Evolutionary conservation across 2,888 invertebrate species (phyloP), one percentile per base, ranked within the genome.

Genomic region (Matsumyia berberina): DNA sequence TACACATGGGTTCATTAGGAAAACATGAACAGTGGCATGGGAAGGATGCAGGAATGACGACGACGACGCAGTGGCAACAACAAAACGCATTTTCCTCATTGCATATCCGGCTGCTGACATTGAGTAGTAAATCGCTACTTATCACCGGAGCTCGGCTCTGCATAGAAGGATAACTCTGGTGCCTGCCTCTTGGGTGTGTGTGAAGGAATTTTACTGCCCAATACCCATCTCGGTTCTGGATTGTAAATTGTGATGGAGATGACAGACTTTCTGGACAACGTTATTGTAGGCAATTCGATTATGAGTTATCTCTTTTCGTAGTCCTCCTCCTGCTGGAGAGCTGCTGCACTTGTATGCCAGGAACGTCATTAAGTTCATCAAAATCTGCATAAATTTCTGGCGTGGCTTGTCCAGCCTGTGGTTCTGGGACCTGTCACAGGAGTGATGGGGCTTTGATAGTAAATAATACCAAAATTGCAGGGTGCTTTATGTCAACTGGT

Each of bases 41-140:
- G 5, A 31, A 15, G 57, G 64, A 76, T 24, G 24, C 24, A 12
- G 46, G 46, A 46, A 19, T 9, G 15, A 4, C n/a, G 15, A 4
- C 46, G 8, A 24, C 1, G 24, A 24, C 24, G n/a, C 15, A 11
- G 24, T n/a, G 8, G 46, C 57, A 70, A 33, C 31, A 55, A 17
- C 64, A 46, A 42, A 76, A 72, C 29, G 17, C 73, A 73, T 78
- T 73, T 69, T 73, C 62, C 78, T 83, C 78, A 83, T 83, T 78
- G 67, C 78, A 62, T 78, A 74, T 78, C 83, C 73, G 78, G 78
- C 73, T 74, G 49, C 69, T 81, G 78, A 58, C 73, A 44, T 74
- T 73, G 72, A 83, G 53, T 67, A 35, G 46, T 62, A 78, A 83
- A 73, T 78, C 37, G 78, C 60, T 57, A 44, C 57, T 74, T 83